Evolutionary conservation across 2,797 vertebrate genomes (phyloP).

Genomic region (Tangara arthus): DNA sequence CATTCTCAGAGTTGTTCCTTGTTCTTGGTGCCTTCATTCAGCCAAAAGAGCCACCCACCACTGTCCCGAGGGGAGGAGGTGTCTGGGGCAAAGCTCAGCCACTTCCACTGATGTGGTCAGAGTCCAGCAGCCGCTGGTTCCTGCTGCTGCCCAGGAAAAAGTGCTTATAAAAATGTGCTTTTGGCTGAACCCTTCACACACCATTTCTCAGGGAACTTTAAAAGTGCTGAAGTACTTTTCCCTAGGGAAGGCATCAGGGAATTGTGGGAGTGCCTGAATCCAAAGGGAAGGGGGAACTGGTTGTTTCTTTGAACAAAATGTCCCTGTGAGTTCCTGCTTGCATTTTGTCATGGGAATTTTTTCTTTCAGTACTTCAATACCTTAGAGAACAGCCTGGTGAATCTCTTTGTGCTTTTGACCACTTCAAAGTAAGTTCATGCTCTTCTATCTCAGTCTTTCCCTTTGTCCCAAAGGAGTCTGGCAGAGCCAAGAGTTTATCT

Average conservation of each 20-base stretch:
- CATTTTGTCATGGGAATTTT: neutral
- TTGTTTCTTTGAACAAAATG: neutral
- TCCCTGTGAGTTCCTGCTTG: neutral
- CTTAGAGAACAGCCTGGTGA: constrained; percentile 95
- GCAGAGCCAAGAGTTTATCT: neutral
- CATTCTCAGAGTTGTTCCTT: neutral
- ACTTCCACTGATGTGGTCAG: neutral
- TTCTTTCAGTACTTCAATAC: constrained; percentile 91
- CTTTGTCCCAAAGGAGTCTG: neutral
- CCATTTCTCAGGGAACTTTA: neutral
- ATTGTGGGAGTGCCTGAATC: neutral
- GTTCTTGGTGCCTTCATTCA: neutral
- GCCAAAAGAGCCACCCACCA: neutral
- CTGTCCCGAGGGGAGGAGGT: neutral
- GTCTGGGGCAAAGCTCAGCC: neutral
- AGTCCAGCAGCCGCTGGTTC: neutral
- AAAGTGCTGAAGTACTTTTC: neutral
- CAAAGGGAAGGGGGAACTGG: neutral
- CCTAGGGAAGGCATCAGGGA: neutral
- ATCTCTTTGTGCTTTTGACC: constrained; percentile 94
- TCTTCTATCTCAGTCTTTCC: neutral
- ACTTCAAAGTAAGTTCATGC: constrained; percentile 92
- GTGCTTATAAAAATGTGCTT: neutral
- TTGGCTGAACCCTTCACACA: neutral
- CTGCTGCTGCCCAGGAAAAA: neutral